A percentile compares a stretch with the other conserved stretches of the same genome.
phyloP scores from a whole-genome alignment of 2,888 invertebrate genomes.

The Parnassius apollo region DNA sequence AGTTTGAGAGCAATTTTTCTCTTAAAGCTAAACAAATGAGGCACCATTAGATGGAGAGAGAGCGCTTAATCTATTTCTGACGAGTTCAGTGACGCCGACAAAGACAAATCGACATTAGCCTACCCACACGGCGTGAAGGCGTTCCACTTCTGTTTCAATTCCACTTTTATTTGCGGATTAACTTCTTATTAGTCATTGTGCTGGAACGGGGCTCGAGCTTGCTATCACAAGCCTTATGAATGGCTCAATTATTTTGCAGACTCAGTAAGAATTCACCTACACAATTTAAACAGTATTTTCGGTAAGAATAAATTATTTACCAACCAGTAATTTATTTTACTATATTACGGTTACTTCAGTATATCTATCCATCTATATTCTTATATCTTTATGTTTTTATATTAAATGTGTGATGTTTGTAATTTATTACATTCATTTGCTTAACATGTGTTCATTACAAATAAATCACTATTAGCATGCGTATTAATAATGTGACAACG shows the following conservation, averaged over 20 bases:
- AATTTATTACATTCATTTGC: slow-evolving; percentile 45
- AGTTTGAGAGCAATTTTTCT: slow-evolving; percentile 79
- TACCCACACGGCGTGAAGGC: slow-evolving; percentile 79
- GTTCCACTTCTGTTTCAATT: slow-evolving; percentile 80
- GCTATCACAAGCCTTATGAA: slow-evolving; percentile 78
- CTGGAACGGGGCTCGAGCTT: slow-evolving; percentile 59
- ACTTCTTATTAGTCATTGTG: slow-evolving; percentile 81
- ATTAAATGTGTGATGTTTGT: slow-evolving; percentile 24
- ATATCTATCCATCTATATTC: no score
- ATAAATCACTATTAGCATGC: slow-evolving; percentile 45
- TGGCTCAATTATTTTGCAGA: slow-evolving; percentile 76
- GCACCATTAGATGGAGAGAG: slow-evolving; percentile 80
- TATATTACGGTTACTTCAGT: slow-evolving; percentile 31
- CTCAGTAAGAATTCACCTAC: slow-evolving; percentile 55
- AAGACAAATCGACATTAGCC: slow-evolving; percentile 80
- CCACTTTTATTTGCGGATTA: slow-evolving; percentile 81
- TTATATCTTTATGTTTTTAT: no score
- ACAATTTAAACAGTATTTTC: slow-evolving; percentile 41
- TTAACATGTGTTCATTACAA: slow-evolving; percentile 55
- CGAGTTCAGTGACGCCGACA: slow-evolving; percentile 82
- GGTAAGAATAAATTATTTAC: slow-evolving; percentile 41
- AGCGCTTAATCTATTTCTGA: slow-evolving; percentile 82
- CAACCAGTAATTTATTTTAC: slow-evolving; percentile 32
- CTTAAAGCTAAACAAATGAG: slow-evolving; percentile 81
- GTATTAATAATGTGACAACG: slow-evolving; percentile 69